Evolutionary conservation across 2,888 invertebrate genomes (phyloP), one percentile per base, ranked within the genome.

Genomic region (Heteropelma amictum): DNA sequence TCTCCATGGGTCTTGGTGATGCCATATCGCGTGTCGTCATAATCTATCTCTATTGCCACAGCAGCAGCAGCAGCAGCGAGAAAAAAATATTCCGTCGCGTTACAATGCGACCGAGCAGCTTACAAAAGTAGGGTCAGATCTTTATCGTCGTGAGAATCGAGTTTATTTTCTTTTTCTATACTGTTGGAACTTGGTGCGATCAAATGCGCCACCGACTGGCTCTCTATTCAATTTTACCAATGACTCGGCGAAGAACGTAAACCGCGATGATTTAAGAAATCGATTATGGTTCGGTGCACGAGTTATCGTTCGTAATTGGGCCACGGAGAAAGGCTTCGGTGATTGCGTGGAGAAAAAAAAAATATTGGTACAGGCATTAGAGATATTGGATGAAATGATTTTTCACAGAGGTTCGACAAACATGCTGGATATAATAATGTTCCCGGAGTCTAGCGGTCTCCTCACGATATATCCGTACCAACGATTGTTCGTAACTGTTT

Each of bases 121-220:
- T 70, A 63, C 65, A 40, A 49, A 69, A 80, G 78, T 77, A 71
- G 81, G 85, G 83, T 84, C 82, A 84, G 85, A 85, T 85, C 65
- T 56, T 64, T 79, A 81, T 81, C 81, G 68, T 49, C 73, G 75
- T 81, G 79, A 80, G 79, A 81, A 79, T 81, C 77, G 71, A 78
- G 73, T 67, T 53, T 33, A 8, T 54, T 61, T 19, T n/a, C 56
- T 56, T 67, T 67, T 26, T 47, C 35, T n/a, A 10, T 26, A 45
- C 30, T 23, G 17, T 7, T 33, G 21, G 35, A 19, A n/a, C 38
- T 19, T 35, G 45, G 7, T 47, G 45, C 35, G 45, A 67, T 67
- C 54, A 33, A 67, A 56, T 45, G 28, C 10, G n/a, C n/a, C 8
- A 40, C n/a, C 45, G 35, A 35, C 54, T 23, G 33, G 54, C 54